Base-by-base conservation (phyloP, 2,797 vertebrate species). In the Otus scops region DNA sequence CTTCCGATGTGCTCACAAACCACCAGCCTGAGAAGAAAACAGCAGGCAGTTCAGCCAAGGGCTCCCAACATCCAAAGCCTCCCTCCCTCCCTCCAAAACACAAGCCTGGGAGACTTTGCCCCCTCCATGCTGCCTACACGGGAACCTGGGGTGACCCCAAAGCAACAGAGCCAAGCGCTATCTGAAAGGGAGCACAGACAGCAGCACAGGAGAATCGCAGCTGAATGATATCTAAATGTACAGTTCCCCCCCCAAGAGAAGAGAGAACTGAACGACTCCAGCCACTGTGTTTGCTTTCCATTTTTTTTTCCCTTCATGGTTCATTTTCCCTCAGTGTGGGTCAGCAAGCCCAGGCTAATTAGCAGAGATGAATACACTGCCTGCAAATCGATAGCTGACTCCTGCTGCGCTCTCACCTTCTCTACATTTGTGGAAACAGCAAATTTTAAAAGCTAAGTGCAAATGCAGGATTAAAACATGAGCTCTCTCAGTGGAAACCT, bases 1-100 rank as follows among this genome's bases (percentile, higher is more conserved):
- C 99, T 43, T 99, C 99, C 0, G 98, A 97, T 0, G 99, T 99
- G 97, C 99, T 99, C 54, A 99, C 99, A 89, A 99, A 99, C 99
- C 99, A 99, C 99, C 99, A 99, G 15, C 99, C 99, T 99, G 91
- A 80, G 95, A 79, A 93, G 1, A 69, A 56, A 96, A 54, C 19
- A 69, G 67, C 30, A 95, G 43, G 30, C 14, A 3, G 21, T 15
- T 98, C 54, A 96, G 85, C 13, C 26, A 43, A 61, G 65, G 64
- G 27, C 77, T 77, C 41, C 30, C 53, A 67, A 5, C 47, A 83
- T 32, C 57, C 39, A 24, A 59, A 89, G 64, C 4, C 11, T 67
- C 43, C 24, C 13, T 80, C 36, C 21, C 28, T 88, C 32, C 32
- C 43, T 67, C 61, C 77, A 59, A 85, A 59, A 45, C 59, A 24